A percentile compares a stretch with the other conserved stretches of the same genome.
phyloP scores from a whole-genome alignment of 1,140 invertebrate genomes.

The Gerris buenoi region DNA sequence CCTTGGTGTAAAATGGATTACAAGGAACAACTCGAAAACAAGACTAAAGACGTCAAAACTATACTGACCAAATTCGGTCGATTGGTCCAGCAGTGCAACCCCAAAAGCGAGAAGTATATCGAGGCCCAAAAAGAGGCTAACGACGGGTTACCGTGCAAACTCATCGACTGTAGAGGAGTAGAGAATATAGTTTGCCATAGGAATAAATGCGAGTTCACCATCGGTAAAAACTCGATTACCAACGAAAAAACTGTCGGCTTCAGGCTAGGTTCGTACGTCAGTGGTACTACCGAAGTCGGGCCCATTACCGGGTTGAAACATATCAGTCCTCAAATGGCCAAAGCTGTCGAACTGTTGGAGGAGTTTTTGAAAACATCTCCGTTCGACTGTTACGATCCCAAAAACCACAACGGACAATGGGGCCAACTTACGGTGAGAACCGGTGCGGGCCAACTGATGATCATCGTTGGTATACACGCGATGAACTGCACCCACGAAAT shows the following conservation, averaged over 20 bases:
- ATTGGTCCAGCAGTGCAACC: slow-evolving; percentile 42
- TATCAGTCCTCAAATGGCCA: slow-evolving; percentile 63
- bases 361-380: slow-evolving; percentile 55
- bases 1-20: slow-evolving; percentile 62
- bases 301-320: slow-evolving; percentile 60
- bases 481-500: slow-evolving; percentile 44
- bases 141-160: slow-evolving; percentile 39
- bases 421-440: slow-evolving; percentile 69
- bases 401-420: slow-evolving; percentile 75
- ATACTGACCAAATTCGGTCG: slow-evolving; percentile 46
- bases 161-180: slow-evolving; percentile 38
- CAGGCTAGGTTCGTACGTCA: slow-evolving; percentile 66
- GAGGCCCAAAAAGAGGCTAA: slow-evolving; percentile 36
- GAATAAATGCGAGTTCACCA: slow-evolving; percentile 95
- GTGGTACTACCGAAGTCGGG: slow-evolving; percentile 65
- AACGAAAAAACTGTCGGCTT: slow-evolving; percentile 69
- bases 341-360: slow-evolving; percentile 60
- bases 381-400: slow-evolving; percentile 64
- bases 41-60: slow-evolving; percentile 45
- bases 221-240: slow-evolving; percentile 55
- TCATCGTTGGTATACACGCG: slow-evolving; percentile 66
- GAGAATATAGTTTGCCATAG: slow-evolving; percentile 53
- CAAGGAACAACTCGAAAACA: slow-evolving; percentile 52
- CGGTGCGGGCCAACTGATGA: slow-evolving; percentile 58
- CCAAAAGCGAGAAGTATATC: slow-evolving; percentile 36